Evolutionary conservation across 2,888 invertebrate species (phyloP).

Genomic region (Aleiodes testaceus): DNA sequence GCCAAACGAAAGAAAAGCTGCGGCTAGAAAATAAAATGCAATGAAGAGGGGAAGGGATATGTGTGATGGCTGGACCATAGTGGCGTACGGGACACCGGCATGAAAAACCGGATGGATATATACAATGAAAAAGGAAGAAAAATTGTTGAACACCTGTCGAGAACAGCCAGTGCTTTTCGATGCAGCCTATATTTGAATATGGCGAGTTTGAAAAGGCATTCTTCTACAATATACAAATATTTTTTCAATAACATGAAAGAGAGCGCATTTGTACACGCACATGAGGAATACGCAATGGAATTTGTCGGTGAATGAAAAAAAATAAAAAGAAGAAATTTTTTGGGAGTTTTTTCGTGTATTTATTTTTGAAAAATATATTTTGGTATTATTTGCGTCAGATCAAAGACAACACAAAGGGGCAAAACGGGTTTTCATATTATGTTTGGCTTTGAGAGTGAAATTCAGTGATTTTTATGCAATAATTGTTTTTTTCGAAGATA

Average conservation of each 20-base stretch:
- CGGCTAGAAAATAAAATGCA: background rate
- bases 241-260: conserved; percentile 9
- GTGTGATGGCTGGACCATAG: background rate
- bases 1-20: background rate
- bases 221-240: conserved; percentile 1
- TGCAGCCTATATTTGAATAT: conserved; percentile 28
- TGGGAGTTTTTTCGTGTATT: background rate
- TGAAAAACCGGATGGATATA: conserved; percentile 19
- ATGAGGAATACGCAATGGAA: conserved; percentile 1
- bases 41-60: background rate
- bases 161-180: background rate
- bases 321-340: background rate
- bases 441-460: too few species aligned
- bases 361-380: background rate
- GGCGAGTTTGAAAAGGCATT: conserved; percentile 10
- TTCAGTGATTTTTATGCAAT: background rate
- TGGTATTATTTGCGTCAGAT: too few species aligned
- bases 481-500: background rate
- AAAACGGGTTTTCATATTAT: too few species aligned
- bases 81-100: background rate
- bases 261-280: background rate
- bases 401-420: too few species aligned
- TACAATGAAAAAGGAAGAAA: conserved; percentile 15
- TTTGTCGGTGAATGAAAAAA: background rate
- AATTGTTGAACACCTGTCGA: conserved; percentile 26